phyloP scores from a whole-genome alignment of 2,888 invertebrate species.

The Corbicula japonica region DNA sequence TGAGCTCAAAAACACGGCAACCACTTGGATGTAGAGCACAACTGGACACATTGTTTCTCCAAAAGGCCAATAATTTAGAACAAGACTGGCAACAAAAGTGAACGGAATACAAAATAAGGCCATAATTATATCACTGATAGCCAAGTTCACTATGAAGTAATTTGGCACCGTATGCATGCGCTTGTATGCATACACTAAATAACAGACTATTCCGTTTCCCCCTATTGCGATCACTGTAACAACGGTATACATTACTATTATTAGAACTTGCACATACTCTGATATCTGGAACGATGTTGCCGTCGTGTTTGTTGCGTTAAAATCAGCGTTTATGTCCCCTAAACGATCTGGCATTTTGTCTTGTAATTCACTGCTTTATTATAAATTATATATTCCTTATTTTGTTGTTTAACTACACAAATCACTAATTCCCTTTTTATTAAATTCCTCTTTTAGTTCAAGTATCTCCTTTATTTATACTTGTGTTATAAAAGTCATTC shows the following conservation, averaged over 20 bases:
- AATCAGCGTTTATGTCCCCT: too few species aligned
- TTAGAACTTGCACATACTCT: slow-evolving; percentile 78
- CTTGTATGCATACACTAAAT: slow-evolving; percentile 72
- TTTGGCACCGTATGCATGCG: slow-evolving; percentile 83
- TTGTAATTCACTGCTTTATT: too few species aligned
- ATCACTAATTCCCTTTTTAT: too few species aligned
- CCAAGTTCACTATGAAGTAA: slow-evolving; percentile 74
- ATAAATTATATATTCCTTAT: too few species aligned
- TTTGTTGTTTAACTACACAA: too few species aligned
- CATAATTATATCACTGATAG: slow-evolving; percentile 80
- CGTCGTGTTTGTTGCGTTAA: slow-evolving; percentile 22
- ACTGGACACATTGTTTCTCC: slow-evolving; percentile 92
- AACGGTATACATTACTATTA: slow-evolving; percentile 82
- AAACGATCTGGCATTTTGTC: too few species aligned
- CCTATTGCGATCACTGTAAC: slow-evolving; percentile 84
- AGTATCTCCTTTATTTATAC: too few species aligned
- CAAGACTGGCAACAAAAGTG: slow-evolving; percentile 91
- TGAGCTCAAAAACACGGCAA: slow-evolving; percentile 90
- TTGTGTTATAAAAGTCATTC: too few species aligned
- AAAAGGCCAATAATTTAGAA: slow-evolving; percentile 95
- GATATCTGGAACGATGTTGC: slow-evolving; percentile 48
- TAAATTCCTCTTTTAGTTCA: too few species aligned
- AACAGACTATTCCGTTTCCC: slow-evolving; percentile 73
- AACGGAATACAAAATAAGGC: slow-evolving; percentile 86
- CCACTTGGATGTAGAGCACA: slow-evolving; percentile 92